phyloP scores from a whole-genome alignment of 2,888 invertebrate genomes.

The Drosophila suboccidentalis region DNA sequence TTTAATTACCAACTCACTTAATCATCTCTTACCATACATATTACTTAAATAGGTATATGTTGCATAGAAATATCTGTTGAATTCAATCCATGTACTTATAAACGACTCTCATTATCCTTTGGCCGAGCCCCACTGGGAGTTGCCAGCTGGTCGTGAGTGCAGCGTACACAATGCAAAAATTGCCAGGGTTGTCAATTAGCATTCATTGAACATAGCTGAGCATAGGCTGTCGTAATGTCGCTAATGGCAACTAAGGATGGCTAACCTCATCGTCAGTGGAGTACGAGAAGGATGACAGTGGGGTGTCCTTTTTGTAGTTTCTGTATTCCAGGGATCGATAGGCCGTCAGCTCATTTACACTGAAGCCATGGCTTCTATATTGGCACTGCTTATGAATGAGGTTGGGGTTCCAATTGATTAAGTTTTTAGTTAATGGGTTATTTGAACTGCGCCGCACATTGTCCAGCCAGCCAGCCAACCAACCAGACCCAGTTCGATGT shows the following conservation, averaged over 20 bases:
- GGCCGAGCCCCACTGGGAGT: background rate
- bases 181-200: slow-evolving; percentile 51
- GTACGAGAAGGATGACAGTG: background rate
- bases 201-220: slow-evolving; percentile 49
- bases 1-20: background rate
- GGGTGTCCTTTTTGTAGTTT: slow-evolving; percentile 11
- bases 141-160: background rate
- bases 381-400: slow-evolving; percentile 54
- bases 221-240: slow-evolving; percentile 62
- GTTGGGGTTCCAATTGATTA: slow-evolving; percentile 83
- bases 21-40: background rate
- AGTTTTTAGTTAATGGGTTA: slow-evolving; percentile 84
- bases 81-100: background rate
- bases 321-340: slow-evolving; percentile 26
- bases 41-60: background rate
- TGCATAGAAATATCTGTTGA: background rate
- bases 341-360: slow-evolving; percentile 45
- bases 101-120: background rate
- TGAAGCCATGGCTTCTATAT: slow-evolving; percentile 26
- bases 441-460: slow-evolving; percentile 67
- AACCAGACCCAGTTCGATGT: slow-evolving; percentile 5
- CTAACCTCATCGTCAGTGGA: slow-evolving; percentile 37
- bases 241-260: slow-evolving; percentile 58
- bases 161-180: slow-evolving; percentile 26
- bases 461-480: slow-evolving; percentile 28